A percentile compares a stretch with the other conserved stretches of the same genome.
phyloP scores from a whole-genome alignment of 2,113 vertebrate genomes.

The Zapus hudsonius region DNA sequence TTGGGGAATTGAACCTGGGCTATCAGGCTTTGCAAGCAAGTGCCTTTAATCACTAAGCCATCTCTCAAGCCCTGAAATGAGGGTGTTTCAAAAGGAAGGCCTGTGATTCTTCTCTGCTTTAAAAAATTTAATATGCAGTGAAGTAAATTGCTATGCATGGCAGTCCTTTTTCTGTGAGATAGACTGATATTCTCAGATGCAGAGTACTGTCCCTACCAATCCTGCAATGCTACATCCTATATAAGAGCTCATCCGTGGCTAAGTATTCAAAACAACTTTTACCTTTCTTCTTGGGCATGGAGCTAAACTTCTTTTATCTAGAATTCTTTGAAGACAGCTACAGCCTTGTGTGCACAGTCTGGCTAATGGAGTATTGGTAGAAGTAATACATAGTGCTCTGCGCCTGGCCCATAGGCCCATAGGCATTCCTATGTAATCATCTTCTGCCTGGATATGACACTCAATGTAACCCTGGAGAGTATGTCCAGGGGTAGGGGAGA shows the following conservation, averaged over 20 bases:
- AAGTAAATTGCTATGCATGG: not conserved
- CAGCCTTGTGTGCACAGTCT: not conserved
- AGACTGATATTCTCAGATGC: not conserved
- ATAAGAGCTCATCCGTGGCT: not conserved
- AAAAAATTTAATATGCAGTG: constrained; percentile 8
- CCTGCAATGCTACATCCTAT: not conserved
- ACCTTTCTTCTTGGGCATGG: not conserved
- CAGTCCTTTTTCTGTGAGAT: constrained; percentile 6
- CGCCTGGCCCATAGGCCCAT: not conserved
- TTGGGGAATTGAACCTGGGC: too few species aligned
- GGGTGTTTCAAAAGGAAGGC: not conserved
- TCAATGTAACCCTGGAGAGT: not conserved
- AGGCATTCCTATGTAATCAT: not conserved
- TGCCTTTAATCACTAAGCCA: too few species aligned
- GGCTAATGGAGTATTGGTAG: not conserved
- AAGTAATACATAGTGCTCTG: not conserved
- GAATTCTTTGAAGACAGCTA: not conserved
- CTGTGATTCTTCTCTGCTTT: not conserved
- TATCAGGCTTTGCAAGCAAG: too few species aligned
- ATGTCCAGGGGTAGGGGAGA: too few species aligned
- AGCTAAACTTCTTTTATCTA: not conserved
- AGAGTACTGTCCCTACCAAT: not conserved
- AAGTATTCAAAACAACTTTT: constrained; percentile 4
- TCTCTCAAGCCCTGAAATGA: not conserved
- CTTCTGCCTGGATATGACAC: not conserved